A percentile compares a stretch with the other conserved stretches of the same genome.
Evolutionary conservation across 2,797 vertebrate genomes (phyloP).

Genomic region (Pelochelys cantorii): DNA sequence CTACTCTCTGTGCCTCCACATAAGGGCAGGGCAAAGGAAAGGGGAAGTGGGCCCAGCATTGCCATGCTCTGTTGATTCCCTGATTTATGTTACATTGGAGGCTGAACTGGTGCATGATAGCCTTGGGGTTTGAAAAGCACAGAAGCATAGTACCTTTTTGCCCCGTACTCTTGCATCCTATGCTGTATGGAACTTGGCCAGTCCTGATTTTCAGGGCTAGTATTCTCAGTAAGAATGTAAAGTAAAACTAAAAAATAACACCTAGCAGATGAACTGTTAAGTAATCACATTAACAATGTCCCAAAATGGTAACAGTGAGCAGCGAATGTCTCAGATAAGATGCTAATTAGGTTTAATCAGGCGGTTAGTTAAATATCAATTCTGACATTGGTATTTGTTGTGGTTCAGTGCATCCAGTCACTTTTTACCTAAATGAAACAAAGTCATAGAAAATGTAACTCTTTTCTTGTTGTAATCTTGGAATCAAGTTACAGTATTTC

Average conservation of each 20-base stretch:
- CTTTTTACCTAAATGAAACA: neutral
- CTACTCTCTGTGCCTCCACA: neutral
- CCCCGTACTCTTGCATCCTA: neutral
- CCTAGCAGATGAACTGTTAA: neutral
- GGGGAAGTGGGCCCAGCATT: neutral
- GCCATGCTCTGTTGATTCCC: neutral
- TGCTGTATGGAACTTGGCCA: neutral
- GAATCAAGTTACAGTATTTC: neutral
- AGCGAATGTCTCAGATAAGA: neutral
- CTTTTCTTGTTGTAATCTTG: neutral
- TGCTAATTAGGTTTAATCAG: neutral
- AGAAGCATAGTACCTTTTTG: rapidly evolving
- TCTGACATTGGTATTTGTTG: neutral
- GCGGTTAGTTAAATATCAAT: neutral
- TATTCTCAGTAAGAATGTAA: neutral
- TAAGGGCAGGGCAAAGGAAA: neutral
- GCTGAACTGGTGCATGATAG: neutral
- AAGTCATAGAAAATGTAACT: neutral
- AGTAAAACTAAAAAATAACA: neutral
- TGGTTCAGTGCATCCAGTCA: neutral
- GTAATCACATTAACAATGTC: neutral
- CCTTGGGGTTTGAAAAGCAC: rapidly evolving
- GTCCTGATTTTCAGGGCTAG: neutral
- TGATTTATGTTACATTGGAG: neutral
- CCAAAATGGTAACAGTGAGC: neutral